A percentile compares a stretch with the other conserved stretches of the same genome.
Evolutionary conservation across 2,113 vertebrate species (phyloP).

Genomic region (Gallinago jamesoni): DNA sequence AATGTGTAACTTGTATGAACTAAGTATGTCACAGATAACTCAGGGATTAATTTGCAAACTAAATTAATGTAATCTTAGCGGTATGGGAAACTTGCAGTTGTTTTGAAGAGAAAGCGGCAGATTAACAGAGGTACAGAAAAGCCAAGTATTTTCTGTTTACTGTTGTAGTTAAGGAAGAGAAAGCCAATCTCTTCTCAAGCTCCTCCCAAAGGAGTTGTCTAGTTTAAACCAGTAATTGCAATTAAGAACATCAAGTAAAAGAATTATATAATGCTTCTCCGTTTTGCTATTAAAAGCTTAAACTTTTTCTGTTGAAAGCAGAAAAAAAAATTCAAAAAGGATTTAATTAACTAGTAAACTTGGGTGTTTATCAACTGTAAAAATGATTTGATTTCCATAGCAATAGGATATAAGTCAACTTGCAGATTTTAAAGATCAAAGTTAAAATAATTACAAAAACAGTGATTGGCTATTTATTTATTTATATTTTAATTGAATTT

Average conservation of each 20-base stretch:
- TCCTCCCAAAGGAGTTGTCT: not conserved
- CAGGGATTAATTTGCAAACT: not conserved
- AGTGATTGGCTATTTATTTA: conserved; percentile 29
- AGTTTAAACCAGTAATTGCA: conserved; percentile 42
- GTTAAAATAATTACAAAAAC: conserved; percentile 18
- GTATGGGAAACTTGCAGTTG: not conserved
- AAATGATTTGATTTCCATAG: not conserved
- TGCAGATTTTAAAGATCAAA: conserved; percentile 50
- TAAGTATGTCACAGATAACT: not conserved
- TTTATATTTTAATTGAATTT: conserved; percentile 27
- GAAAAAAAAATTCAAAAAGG: not conserved
- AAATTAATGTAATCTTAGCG: not conserved
- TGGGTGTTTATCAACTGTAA: conserved; percentile 20
- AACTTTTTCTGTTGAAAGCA: conserved; percentile 34
- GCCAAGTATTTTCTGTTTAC: conserved; percentile 19
- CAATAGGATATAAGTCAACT: conserved; percentile 8
- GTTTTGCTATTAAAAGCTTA: conserved; percentile 25
- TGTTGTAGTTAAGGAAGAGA: not conserved
- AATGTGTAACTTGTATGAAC: not conserved
- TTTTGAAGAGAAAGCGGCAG: not conserved
- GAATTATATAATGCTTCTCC: conserved; percentile 11
- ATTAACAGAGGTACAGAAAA: not conserved
- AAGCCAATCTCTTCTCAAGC: not conserved
- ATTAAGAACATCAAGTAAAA: conserved; percentile 55
- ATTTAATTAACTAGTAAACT: conserved; percentile 50